Evolutionary conservation across 2,888 invertebrate species (phyloP).

Genomic region (Hydriomena furcata): DNA sequence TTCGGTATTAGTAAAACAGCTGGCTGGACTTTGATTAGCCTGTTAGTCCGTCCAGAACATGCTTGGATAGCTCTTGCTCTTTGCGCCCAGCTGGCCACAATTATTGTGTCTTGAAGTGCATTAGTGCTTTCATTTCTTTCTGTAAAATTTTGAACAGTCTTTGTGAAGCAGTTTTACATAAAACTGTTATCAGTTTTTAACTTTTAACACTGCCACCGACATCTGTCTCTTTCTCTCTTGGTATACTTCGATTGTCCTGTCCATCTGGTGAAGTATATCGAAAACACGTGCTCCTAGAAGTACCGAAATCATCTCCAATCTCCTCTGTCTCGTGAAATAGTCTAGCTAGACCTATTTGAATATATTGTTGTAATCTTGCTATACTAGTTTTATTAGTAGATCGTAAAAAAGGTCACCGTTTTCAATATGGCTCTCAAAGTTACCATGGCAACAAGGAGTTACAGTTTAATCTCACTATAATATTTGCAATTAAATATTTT

Average conservation of each 20-base stretch:
- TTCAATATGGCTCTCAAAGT: constrained; percentile 27
- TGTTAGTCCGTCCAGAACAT: neutral
- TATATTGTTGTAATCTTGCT: neutral
- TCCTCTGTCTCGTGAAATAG: no score
- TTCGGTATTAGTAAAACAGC: constrained; percentile 50
- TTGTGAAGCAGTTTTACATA: no score
- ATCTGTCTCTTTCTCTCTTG: neutral
- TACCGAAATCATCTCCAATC: no score
- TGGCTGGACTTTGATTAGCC: constrained; percentile 1
- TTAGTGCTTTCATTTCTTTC: no score
- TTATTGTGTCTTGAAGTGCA: no score
- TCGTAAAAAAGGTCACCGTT: constrained; percentile 13
- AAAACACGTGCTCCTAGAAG: constrained; percentile 13
- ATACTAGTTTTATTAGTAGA: constrained; percentile 8
- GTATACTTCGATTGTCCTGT: neutral
- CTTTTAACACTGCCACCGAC: neutral
- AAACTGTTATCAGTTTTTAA: neutral
- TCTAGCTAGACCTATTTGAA: neutral
- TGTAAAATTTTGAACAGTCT: neutral
- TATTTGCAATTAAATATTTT: constrained; percentile 9
- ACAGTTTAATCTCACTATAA: constrained; percentile 8
- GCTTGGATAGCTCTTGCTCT: no score
- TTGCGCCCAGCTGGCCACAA: no score
- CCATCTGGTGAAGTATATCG: constrained; percentile 1
- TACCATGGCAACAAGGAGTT: constrained; percentile 41